phyloP scores from a whole-genome alignment of 2,888 invertebrate species.

The Dryocosmus kuriphilus region DNA sequence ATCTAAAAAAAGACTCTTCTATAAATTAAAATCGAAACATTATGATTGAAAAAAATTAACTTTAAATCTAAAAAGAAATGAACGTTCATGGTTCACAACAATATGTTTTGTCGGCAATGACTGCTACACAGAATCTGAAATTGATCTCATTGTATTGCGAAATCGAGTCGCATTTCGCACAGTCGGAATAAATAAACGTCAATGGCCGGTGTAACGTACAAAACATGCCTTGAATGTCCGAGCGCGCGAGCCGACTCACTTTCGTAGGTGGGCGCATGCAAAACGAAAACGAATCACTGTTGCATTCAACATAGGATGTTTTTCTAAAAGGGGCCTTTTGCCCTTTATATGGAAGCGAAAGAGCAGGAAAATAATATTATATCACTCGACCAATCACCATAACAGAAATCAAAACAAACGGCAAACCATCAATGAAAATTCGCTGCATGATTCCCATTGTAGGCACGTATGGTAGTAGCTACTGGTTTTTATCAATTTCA shows the following conservation, averaged over 20 bases:
- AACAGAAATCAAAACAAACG: constrained; percentile 31
- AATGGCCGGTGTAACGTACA: constrained; percentile 25
- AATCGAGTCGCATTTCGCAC: constrained; percentile 26
- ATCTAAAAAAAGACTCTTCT: background rate
- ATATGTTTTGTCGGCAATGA: background rate
- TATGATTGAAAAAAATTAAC: background rate
- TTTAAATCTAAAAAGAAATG: background rate
- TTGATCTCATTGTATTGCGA: constrained; percentile 5
- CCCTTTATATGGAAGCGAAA: constrained; percentile 4
- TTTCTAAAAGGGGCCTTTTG: background rate
- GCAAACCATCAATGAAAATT: constrained; percentile 23
- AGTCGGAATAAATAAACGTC: constrained; percentile 30
- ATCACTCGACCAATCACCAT: background rate
- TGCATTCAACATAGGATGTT: background rate
- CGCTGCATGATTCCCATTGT: constrained; percentile 12
- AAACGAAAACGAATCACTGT: constrained; percentile 10
- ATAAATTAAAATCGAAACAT: background rate
- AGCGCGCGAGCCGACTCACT: constrained; percentile 5
- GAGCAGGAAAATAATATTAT: constrained; percentile 24
- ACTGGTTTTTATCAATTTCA: constrained; percentile 23
- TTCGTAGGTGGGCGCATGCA: constrained; percentile 28
- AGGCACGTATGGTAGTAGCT: background rate
- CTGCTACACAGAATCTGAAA: constrained; percentile 13
- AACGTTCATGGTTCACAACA: background rate
- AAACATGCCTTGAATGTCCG: constrained; percentile 11